Evolutionary conservation across 2,888 invertebrate species (phyloP), one percentile per base, ranked within the genome.

Genomic region (Azorinus chamasolen): DNA sequence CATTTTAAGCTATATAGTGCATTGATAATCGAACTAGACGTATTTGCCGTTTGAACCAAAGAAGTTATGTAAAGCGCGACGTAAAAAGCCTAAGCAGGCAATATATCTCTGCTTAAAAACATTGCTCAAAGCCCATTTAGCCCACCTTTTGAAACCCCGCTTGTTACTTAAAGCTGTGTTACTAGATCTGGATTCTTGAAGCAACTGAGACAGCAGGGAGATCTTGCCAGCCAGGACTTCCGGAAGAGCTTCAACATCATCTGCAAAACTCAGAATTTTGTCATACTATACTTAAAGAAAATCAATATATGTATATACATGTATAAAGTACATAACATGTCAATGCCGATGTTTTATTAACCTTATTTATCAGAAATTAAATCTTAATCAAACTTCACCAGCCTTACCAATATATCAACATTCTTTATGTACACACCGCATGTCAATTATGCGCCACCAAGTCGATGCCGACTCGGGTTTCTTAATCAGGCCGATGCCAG

Each of bases 1-100:
- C 78, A 73, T 61, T 78, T 69, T n/a, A 78, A 43, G 25, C 64
- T 64, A 55, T 78, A 78, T 59, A 70, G 74, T 10, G 73, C 73
- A 22, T 64, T 55, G 14, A 53, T 68, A 39, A 77, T 20, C 12
- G 77, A 66, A 77, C 66, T 50, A 16, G 62, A 61, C 27, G 76
- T 58, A 46, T 62, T 73, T 39, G 61, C 32, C 0, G 43, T 12
- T 46, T 76, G 72, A n/a, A 64, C 45, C 51, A 77, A 57, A 14
- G 68, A 68, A 6, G 65, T 59, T 22, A 72, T 27, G 70, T 69
- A 76, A 3, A 79, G 37, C 10, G 73, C 69, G 14, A 81, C 58
- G 18, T 66, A 58, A 25, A 78, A 71, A 45, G 71, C 18, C 32
- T 57, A 18, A 22, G 57, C 57, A 20, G 39, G 57, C 43, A 57